Base-by-base conservation (phyloP, 2,797 vertebrate genomes). In the Numenius phaeopus region DNA sequence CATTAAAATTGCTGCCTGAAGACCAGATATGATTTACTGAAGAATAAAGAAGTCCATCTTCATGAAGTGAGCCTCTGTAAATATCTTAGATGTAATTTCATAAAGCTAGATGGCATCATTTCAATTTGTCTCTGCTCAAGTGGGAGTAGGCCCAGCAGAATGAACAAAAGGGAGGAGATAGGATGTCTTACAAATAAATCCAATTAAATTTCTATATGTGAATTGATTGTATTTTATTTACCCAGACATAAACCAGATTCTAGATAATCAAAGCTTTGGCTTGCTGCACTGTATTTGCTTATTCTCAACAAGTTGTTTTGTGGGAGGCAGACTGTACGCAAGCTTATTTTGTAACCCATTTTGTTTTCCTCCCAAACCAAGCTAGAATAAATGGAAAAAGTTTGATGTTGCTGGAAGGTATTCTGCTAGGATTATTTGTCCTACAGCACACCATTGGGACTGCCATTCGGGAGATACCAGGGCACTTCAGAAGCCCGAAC, bases 221-320 rank as follows among this genome's bases (percentile, higher is more conserved):
- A 96, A 97, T 96, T 96, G 94, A 84, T 92, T 71, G 71, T 73
- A 95, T 98, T 98, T 97, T 97, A 97, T 98, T 95, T 94, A 91
- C 80, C 83, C 91, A 89, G 90, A 62, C 95, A 94, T 95, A 96
- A 98, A 91, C 62, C 95, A 80, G 93, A 97, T 94, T 96, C 83
- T 80, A 93, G 91, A 97, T 97, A 96, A 97, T 88, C 95, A 46
- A 50, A 89, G 42, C 85, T 91, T 80, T 90, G 81, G 61, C 78
- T 90, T 86, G 69, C 78, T 77, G 75, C 27, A 29, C 86, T 92
- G 1, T 47, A 83, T 95, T 91, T 2, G 3, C 71, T 92, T 92
- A 58, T 49, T 81, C 42, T 66, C 69, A 92, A 37, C 29, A 69
- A 46, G 72, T 69, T 94, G 80, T 64, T 94, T 90, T 71, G 55